A percentile compares a stretch with the other conserved stretches of the same genome.
Conservation (phyloP, 1,140 invertebrate genomes). For the Colletes latitarsis region DNA sequence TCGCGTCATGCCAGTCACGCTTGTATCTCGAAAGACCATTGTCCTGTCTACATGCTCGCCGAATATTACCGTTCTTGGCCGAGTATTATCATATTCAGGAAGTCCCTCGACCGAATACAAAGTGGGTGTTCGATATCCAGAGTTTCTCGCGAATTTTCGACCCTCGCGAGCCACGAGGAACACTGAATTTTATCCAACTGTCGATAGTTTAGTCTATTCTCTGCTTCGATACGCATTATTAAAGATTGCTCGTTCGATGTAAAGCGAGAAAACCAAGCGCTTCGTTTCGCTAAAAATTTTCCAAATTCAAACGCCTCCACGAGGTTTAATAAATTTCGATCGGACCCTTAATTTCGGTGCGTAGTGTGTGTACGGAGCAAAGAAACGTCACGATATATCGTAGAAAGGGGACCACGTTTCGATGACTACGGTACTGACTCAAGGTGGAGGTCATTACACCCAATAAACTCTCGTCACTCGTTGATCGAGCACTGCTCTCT, state of each 20-base stretch:
- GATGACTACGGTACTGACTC: constrained; percentile 57
- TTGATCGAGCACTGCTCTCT: constrained; percentile 53
- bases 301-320: no score
- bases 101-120: constrained; percentile 40
- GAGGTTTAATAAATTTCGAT: no score
- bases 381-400: not conserved
- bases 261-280: no score
- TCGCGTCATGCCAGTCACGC: constrained; percentile 45
- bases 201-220: not conserved
- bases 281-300: no score
- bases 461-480: constrained; percentile 62
- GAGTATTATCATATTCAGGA: constrained; percentile 57
- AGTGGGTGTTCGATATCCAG: constrained; percentile 31
- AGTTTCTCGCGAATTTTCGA: constrained; percentile 32
- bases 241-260: no score
- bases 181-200: not conserved
- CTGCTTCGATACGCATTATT: no score
- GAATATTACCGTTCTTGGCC: constrained; percentile 51
- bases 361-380: no score
- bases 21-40: constrained; percentile 46
- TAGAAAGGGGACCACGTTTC: constrained; percentile 47
- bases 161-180: not conserved
- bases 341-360: no score
- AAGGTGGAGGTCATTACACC: constrained; percentile 72
- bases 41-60: constrained; percentile 46